Percentiles rank a stretch among this genome's conserved stretches.
phyloP scores from a whole-genome alignment of 2,888 invertebrate genomes.

The Steromphala cineraria region DNA sequence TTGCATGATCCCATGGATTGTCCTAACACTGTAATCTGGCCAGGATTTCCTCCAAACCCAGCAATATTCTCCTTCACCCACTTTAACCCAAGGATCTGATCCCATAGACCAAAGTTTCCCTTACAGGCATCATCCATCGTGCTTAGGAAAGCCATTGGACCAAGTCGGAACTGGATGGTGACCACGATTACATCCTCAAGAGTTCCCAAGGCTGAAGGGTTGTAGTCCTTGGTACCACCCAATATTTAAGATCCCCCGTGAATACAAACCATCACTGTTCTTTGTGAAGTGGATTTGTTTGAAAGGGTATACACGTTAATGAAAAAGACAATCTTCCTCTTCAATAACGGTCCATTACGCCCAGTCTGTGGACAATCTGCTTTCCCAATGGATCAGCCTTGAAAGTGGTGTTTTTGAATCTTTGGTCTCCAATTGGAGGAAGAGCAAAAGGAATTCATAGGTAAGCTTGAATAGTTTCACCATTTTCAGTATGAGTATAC shows the following conservation, averaged over 20 bases:
- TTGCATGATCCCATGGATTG: constrained; percentile 46
- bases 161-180: constrained; percentile 36
- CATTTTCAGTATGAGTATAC: not conserved
- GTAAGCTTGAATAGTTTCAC: not conserved
- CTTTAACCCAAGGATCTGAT: constrained; percentile 44
- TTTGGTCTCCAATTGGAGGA: constrained; percentile 80
- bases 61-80: constrained; percentile 50
- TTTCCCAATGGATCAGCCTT: constrained; percentile 90
- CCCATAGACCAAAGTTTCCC: constrained; percentile 53
- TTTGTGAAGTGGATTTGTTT: not conserved
- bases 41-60: constrained; percentile 44
- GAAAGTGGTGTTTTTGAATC: constrained; percentile 79
- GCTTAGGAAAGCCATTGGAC: constrained; percentile 44
- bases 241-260: constrained; percentile 25
- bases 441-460: constrained; percentile 69
- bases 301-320: constrained; percentile 51
- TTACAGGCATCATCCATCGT: constrained; percentile 38
- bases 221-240: not conserved
- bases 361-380: constrained; percentile 84
- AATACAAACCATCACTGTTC: constrained; percentile 32
- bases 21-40: constrained; percentile 46
- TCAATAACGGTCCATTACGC: not conserved
- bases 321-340: constrained; percentile 47
- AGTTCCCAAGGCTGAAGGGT: not conserved
- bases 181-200: constrained; percentile 24